Conservation (phyloP, 1,140 invertebrate genomes). For the Holotrichia oblita region DNA sequence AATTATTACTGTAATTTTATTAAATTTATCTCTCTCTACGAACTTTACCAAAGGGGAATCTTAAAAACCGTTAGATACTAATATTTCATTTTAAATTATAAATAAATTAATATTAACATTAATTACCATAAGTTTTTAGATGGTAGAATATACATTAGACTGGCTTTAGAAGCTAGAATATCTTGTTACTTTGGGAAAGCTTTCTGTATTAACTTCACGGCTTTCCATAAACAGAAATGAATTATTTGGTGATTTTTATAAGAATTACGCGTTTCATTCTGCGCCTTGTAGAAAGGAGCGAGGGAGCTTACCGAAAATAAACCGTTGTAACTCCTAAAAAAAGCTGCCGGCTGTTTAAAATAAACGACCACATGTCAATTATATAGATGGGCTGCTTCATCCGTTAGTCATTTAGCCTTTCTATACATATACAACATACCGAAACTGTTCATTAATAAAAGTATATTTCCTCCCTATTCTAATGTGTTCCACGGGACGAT, state of each 20-base stretch:
- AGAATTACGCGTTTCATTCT: constrained; percentile 2
- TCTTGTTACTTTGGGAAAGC: too few relatives aligned
- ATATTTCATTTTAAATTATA: too few relatives aligned
- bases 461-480: background rate
- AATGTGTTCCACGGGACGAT: background rate
- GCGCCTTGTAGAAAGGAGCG: background rate
- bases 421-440: background rate
- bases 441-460: constrained; percentile 2
- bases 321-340: background rate
- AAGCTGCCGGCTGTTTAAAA: background rate
- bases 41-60: too few relatives aligned
- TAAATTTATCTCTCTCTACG: too few relatives aligned
- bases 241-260: constrained; percentile 3
- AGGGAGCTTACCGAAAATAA: background rate
- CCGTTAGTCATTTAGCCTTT: background rate
- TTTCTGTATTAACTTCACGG: too few relatives aligned
- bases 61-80: too few relatives aligned
- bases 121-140: too few relatives aligned
- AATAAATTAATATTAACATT: too few relatives aligned
- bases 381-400: constrained; percentile 6
- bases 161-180: too few relatives aligned
- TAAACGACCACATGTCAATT: constrained; percentile 12
- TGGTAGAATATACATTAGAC: too few relatives aligned
- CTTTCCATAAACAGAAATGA: background rate
- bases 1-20: too few relatives aligned